A percentile compares a stretch with the other conserved stretches of the same genome.
phyloP scores from a whole-genome alignment of 2,888 invertebrate species.

The Plemyria rubiginata region DNA sequence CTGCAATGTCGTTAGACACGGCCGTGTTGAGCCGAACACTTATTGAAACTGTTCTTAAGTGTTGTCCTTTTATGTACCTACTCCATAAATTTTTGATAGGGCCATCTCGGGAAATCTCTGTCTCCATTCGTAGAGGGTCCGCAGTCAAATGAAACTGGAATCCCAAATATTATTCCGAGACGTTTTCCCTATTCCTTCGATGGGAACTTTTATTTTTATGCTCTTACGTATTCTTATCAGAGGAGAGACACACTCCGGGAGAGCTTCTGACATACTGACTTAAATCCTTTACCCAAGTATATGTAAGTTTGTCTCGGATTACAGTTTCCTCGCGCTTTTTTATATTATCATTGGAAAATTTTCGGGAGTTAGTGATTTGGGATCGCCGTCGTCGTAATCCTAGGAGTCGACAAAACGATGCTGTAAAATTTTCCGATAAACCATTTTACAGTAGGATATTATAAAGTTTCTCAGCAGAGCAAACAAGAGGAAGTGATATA shows the following conservation, averaged over 20 bases:
- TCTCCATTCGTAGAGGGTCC: slow-evolving; percentile 83
- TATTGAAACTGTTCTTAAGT: slow-evolving; percentile 83
- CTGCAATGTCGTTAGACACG: slow-evolving; percentile 54
- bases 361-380: slow-evolving; percentile 39
- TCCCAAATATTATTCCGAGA: slow-evolving; percentile 84
- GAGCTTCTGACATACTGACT: slow-evolving; percentile 80
- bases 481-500: slow-evolving; percentile 9
- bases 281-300: slow-evolving; percentile 71
- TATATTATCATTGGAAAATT: slow-evolving; percentile 52
- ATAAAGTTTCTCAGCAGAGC: neutral
- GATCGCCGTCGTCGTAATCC: slow-evolving; percentile 20
- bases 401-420: slow-evolving; percentile 12
- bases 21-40: slow-evolving; percentile 72
- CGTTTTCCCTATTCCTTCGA: slow-evolving; percentile 81
- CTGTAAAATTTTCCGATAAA: slow-evolving; percentile 1
- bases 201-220: slow-evolving; percentile 85
- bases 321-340: slow-evolving; percentile 55
- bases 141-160: slow-evolving; percentile 83
- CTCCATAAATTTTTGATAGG: slow-evolving; percentile 85
- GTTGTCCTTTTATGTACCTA: slow-evolving; percentile 84
- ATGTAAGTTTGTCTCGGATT: slow-evolving; percentile 67
- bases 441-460: slow-evolving; percentile 1
- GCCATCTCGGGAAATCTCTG: slow-evolving; percentile 84
- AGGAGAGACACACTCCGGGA: slow-evolving; percentile 76
- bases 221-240: slow-evolving; percentile 83